Conservation (phyloP, 2,113 vertebrate genomes). For the Camelus dromedarius region DNA sequence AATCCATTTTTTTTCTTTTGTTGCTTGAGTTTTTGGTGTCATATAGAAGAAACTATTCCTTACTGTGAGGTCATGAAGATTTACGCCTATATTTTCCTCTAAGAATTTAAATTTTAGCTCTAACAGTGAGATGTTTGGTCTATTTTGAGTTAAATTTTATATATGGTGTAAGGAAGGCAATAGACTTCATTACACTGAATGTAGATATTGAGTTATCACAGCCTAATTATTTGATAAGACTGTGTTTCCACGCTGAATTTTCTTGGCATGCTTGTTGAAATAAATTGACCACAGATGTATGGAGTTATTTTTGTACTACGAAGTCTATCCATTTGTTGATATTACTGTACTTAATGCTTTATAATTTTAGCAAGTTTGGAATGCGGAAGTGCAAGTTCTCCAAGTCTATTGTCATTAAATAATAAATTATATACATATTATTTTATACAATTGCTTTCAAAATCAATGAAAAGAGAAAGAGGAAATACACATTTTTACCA, state of each 20-base stretch:
- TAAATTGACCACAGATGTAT: too few relatives aligned
- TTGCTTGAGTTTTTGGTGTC: neutral
- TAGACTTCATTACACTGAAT: neutral
- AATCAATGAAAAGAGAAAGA: neutral
- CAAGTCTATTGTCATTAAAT: neutral
- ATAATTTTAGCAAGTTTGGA: neutral
- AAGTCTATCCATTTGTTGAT: neutral
- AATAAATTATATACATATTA: neutral
- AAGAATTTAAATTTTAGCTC: too few relatives aligned
- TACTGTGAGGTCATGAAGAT: too few relatives aligned
- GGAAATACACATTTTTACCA: neutral
- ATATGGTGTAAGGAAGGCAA: neutral
- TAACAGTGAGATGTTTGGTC: too few relatives aligned
- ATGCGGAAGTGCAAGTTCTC: neutral
- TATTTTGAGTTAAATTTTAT: neutral
- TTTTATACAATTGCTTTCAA: neutral
- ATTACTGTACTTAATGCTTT: neutral
- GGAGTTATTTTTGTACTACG: too few relatives aligned
- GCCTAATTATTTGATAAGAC: neutral
- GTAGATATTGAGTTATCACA: neutral
- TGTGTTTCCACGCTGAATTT: neutral
- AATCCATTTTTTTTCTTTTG: neutral
- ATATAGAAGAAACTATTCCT: too few relatives aligned
- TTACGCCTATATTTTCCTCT: too few relatives aligned
- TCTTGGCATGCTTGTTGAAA: too few relatives aligned